These are phyloP conservation scores for Trachelipus rathkii DNA, from an alignment of 1,140 invertebrate genomes.

Conservation along the genomic window DNA sequence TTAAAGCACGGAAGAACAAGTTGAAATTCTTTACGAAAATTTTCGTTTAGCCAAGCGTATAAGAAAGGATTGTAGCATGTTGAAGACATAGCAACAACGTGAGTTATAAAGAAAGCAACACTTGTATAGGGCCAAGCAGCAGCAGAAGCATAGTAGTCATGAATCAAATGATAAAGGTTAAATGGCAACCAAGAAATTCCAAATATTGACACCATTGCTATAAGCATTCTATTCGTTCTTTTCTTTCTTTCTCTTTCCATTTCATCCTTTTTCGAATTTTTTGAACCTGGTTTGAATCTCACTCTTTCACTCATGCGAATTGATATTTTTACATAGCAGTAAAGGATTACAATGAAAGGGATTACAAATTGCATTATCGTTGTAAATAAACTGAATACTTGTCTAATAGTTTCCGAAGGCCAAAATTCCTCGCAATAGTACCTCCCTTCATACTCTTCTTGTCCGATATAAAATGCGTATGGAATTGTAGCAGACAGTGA, in stretches of 20 bases:
- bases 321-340: constrained; percentile 90
- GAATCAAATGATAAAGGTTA: constrained; percentile 80
- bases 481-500: constrained; percentile 82
- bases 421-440: constrained; percentile 81
- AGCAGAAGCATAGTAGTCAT: constrained; percentile 61
- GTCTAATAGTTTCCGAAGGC: constrained; percentile 67
- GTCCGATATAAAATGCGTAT: constrained; percentile 79
- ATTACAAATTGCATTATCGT: constrained; percentile 86
- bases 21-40: constrained; percentile 95
- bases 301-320: constrained; percentile 76
- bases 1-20: constrained; percentile 55
- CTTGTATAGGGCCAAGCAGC: constrained; percentile 79
- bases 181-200: constrained; percentile 91
- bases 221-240: constrained; percentile 81
- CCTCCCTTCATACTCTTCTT: constrained; percentile 37
- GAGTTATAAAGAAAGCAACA: constrained; percentile 78
- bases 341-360: constrained; percentile 88
- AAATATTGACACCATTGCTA: constrained; percentile 94
- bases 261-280: constrained; percentile 72
- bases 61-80: constrained; percentile 59
- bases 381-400: constrained; percentile 77
- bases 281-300: constrained; percentile 69
- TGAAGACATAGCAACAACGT: constrained; percentile 78
- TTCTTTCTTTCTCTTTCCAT: constrained; percentile 63
- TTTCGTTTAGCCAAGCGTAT: constrained; percentile 98